These are phyloP conservation scores for Drepana arcuata DNA, from an alignment of 1,140 invertebrate genomes.

Conservation along the genomic window DNA sequence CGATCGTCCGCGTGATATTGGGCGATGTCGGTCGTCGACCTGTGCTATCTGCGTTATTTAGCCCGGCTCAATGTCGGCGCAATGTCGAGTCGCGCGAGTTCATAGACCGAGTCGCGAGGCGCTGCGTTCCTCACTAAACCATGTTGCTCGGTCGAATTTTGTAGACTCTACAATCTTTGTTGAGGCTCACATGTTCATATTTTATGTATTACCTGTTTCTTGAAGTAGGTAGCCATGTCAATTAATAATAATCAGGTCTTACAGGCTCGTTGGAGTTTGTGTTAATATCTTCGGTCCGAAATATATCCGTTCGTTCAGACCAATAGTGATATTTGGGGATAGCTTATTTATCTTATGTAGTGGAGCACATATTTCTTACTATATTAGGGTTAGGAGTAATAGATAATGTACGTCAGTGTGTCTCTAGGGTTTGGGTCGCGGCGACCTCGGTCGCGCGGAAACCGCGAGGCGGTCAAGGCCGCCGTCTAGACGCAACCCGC, in stretches of 20 bases:
- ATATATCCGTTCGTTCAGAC: too few relatives aligned
- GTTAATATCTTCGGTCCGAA: too few relatives aligned
- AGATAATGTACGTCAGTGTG: slow-evolving; percentile 43
- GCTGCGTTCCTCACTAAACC: slow-evolving; percentile 36
- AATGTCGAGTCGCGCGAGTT: slow-evolving; percentile 63
- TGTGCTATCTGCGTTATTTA: slow-evolving; percentile 61
- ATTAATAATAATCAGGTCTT: too few relatives aligned
- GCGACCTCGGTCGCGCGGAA: slow-evolving; percentile 58
- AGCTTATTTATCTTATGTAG: too few relatives aligned
- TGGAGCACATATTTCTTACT: too few relatives aligned
- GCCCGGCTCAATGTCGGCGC: slow-evolving; percentile 59
- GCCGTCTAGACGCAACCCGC: slow-evolving; percentile 57
- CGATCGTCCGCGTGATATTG: slow-evolving; percentile 56
- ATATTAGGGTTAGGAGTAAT: too few relatives aligned
- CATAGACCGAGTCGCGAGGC: slow-evolving; percentile 46
- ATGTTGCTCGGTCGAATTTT: slow-evolving; percentile 47
- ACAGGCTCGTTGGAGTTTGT: too few relatives aligned
- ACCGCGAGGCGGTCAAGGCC: slow-evolving; percentile 62
- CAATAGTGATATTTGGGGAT: too few relatives aligned
- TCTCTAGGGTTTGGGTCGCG: slow-evolving; percentile 47
- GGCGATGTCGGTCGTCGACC: slow-evolving; percentile 57
- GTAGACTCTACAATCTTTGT: not conserved
- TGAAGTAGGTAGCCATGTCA: too few relatives aligned
- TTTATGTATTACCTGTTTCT: too few relatives aligned
- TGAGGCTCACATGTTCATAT: too few relatives aligned